Evolutionary conservation across 2,113 vertebrate genomes (phyloP), one percentile per base, ranked within the genome.

Genomic region (Corynorhinus townsendii): DNA sequence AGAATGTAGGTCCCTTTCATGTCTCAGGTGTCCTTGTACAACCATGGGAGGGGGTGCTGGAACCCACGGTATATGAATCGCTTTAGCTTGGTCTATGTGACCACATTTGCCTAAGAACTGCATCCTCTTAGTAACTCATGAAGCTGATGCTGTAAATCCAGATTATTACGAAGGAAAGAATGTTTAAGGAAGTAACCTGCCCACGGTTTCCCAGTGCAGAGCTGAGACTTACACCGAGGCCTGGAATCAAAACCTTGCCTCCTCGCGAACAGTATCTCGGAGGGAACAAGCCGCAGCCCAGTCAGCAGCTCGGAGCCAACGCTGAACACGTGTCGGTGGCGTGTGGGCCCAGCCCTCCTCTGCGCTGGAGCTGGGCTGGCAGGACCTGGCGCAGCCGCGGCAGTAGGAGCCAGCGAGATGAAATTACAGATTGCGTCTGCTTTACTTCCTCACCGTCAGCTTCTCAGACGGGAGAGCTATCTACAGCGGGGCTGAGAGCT

Each of bases 51-150:
- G n/a, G 38, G 79, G 26, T 6, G 33, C 8, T 20, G 35, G 62
- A 22, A 2, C 62, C 33, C 26, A 16, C 0, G 5, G 45, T 7
- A 35, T 2, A 10, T 0, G 15, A 49, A 24, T 0, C 11, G 4
- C 11, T 38, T 62, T 4, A 30, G 26, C 66, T 12, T 66, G 20
- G 43, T 33, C 14, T 1, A 22, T 1, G 19, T n/a, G 68, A 71
- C 8, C 43, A 54, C 84, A 16, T 68, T 14, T 24, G 54, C 14
- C 4, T 17, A n/a, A 26, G 52, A 8, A 45, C 11, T 3, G 52
- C 40, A 19, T 17, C 45, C 10, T 56, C 69, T 11, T 2, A 66
- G 20, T 14, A 26, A 24, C 22, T 49, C 47, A 9, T 4, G 38
- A 40, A 56, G 82, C 49, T 38, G 35, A 56, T 8, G 49, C 26